phyloP scores from a whole-genome alignment of 2,888 invertebrate genomes.

The Amphiduros pacificus region DNA sequence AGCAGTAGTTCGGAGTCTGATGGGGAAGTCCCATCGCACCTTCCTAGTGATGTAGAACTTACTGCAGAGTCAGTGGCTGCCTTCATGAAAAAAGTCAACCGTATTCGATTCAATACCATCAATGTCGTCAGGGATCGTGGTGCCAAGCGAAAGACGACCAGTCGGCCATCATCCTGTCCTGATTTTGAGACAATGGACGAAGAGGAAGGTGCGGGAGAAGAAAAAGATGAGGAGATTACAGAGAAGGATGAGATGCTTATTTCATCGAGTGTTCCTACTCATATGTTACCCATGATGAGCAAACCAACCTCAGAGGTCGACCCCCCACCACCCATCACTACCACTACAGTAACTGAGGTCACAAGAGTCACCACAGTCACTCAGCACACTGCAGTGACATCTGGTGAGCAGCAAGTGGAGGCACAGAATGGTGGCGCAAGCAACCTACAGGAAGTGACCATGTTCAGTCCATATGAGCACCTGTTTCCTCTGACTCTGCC shows the following conservation, averaged over 20 bases:
- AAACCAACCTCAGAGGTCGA: too few relatives aligned
- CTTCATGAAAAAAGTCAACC: constrained; percentile 50
- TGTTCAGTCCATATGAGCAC: too few relatives aligned
- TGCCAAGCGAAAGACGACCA: neutral
- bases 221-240: neutral
- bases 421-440: too few relatives aligned
- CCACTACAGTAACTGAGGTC: too few relatives aligned
- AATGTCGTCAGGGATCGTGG: constrained; percentile 7
- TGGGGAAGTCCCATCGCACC: constrained; percentile 1
- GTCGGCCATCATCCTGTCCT: constrained; percentile 12
- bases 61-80: constrained; percentile 52
- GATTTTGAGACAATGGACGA: neutral
- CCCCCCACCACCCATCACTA: too few relatives aligned
- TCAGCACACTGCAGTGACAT: too few relatives aligned
- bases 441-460: too few relatives aligned
- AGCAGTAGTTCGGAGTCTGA: neutral
- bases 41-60: constrained; percentile 5
- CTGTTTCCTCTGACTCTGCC: too few relatives aligned
- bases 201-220: neutral
- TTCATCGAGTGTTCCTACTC: too few relatives aligned
- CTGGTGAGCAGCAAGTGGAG: too few relatives aligned
- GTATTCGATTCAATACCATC: constrained; percentile 43
- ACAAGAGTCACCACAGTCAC: too few relatives aligned
- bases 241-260: neutral
- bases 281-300: too few relatives aligned